Percentiles rank a stretch among this genome's conserved stretches.
Conservation (phyloP, 30 jellyfish, hydroid and myxozoan genomes). For the Aurelia sp. region DNA sequence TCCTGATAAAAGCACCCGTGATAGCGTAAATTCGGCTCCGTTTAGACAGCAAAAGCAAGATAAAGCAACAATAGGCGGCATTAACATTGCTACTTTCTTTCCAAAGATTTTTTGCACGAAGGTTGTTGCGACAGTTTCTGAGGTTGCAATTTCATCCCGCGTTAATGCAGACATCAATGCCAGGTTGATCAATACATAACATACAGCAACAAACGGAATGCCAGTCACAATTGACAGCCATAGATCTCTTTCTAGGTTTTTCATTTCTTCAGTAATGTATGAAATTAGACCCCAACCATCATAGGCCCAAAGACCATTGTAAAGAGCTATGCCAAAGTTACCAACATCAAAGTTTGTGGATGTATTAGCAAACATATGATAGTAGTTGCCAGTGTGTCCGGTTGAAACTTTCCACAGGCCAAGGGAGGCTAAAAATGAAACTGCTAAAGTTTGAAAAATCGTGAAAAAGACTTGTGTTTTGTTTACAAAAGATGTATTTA, state of each 20-base stretch:
- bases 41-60: constrained; percentile 52
- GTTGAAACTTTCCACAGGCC: constrained; percentile 69
- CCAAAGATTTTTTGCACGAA: constrained; percentile 48
- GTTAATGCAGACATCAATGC: constrained; percentile 54
- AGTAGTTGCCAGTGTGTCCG: constrained; percentile 50
- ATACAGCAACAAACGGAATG: constrained; percentile 52
- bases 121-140: constrained; percentile 54
- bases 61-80: constrained; percentile 46
- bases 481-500: constrained; percentile 47
- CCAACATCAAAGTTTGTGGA: constrained; percentile 12
- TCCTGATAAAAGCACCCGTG: constrained; percentile 66
- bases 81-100: constrained; percentile 15
- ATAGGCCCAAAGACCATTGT: constrained; percentile 71
- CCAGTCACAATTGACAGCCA: constrained; percentile 47
- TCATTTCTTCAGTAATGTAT: constrained; percentile 46
- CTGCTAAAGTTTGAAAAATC: constrained; percentile 42
- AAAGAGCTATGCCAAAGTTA: constrained; percentile 42
- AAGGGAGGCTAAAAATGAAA: constrained; percentile 28
- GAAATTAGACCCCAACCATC: constrained; percentile 71
- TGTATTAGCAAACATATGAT: constrained; percentile 23
- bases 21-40: constrained; percentile 18
- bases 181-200: constrained; percentile 47
- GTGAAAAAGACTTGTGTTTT: constrained; percentile 48
- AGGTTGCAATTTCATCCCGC: constrained; percentile 31
- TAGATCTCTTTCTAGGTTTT: constrained; percentile 55